These are phyloP conservation scores for Eupristina koningsbergeri DNA, from an alignment of 1,140 invertebrate genomes.

Conservation along the genomic window DNA sequence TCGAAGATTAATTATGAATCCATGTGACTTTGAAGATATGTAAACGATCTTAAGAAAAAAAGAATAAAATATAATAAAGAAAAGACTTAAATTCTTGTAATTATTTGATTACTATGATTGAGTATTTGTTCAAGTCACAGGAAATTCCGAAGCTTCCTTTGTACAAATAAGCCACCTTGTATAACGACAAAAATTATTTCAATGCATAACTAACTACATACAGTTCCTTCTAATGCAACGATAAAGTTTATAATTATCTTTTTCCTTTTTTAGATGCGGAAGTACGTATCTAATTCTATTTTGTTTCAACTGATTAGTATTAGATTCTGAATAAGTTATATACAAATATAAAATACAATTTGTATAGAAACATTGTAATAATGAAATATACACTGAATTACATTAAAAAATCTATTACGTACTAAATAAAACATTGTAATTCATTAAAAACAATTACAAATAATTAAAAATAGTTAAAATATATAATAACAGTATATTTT, in stretches of 20 bases:
- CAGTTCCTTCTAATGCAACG: background rate
- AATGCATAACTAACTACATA: background rate
- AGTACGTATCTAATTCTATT: background rate
- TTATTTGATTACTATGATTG: background rate
- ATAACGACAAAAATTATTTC: background rate
- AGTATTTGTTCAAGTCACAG: background rate
- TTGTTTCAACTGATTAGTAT: background rate
- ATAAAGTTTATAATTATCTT: background rate
- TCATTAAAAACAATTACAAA: no score
- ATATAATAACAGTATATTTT: no score
- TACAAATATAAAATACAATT: no score
- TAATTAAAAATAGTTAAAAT: no score
- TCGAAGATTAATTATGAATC: background rate
- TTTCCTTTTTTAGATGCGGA: background rate
- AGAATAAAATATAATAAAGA: background rate
- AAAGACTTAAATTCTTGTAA: background rate
- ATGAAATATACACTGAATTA: no score
- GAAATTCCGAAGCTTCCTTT: constrained; percentile 35
- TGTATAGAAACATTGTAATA: no score
- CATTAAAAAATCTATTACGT: no score
- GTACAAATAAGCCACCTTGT: constrained; percentile 17
- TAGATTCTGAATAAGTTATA: no score
- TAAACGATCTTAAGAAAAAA: background rate
- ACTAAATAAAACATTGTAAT: no score
- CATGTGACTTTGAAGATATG: background rate